Percentiles rank a stretch among this genome's conserved stretches.
Conservation (phyloP, 2,797 vertebrate species). For the Leptodactylus fallax region DNA sequence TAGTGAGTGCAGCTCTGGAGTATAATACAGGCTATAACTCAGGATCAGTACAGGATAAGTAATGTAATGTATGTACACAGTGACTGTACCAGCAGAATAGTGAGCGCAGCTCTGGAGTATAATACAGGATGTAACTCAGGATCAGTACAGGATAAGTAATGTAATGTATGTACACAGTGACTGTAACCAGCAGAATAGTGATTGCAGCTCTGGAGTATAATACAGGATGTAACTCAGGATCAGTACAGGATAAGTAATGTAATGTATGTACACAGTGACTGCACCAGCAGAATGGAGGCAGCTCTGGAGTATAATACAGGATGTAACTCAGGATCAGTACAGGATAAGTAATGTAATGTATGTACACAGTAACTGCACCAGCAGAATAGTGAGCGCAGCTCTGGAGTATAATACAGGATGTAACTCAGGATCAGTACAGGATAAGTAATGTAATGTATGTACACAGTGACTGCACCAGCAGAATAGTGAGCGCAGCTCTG, state of each 20-base stretch:
- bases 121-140: background rate
- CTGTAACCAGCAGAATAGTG: background rate
- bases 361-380: background rate
- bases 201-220: background rate
- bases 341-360: background rate
- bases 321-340: too few relatives aligned
- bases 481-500: too few relatives aligned
- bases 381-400: background rate
- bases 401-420: background rate
- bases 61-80: too few relatives aligned
- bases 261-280: background rate
- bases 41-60: too few relatives aligned
- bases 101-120: background rate
- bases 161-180: background rate
- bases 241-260: background rate
- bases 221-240: too few relatives aligned
- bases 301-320: background rate
- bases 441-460: background rate
- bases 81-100: background rate
- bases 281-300: background rate
- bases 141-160: constrained; percentile 4
- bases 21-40: too few relatives aligned
- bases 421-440: too few relatives aligned
- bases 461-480: too few relatives aligned
- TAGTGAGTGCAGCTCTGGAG: too few relatives aligned